phyloP scores from a whole-genome alignment of 2,797 vertebrate genomes.

The Parambassis ranga region DNA sequence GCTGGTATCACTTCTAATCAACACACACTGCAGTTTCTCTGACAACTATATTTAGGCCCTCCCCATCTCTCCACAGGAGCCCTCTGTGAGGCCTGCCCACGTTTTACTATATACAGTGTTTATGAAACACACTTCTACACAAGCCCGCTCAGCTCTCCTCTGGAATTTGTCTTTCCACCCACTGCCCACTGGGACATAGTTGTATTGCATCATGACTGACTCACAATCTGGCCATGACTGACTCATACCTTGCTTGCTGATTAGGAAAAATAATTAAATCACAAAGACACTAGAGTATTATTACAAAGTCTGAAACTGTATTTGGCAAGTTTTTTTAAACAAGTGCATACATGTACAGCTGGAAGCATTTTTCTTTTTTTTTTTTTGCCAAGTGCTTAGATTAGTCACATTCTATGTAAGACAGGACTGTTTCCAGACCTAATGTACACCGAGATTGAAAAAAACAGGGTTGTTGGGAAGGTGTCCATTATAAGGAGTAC shows the following conservation, averaged over 20 bases:
- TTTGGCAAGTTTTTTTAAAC: slow-evolving; percentile 88
- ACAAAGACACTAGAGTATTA: slow-evolving; percentile 87
- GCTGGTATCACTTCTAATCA: background rate
- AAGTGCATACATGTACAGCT: slow-evolving; percentile 97
- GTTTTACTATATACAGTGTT: slow-evolving; percentile 43
- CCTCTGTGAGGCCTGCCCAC: background rate
- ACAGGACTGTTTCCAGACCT: slow-evolving; percentile 87
- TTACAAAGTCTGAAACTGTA: slow-evolving; percentile 96
- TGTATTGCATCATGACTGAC: slow-evolving; percentile 65
- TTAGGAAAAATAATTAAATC: slow-evolving; percentile 33
- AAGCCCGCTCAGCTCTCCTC: background rate
- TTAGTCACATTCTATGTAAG: slow-evolving; percentile 92
- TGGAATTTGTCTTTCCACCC: slow-evolving; percentile 10
- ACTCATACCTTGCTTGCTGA: background rate
- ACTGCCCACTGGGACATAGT: slow-evolving; percentile 29
- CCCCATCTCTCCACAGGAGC: slow-evolving; percentile 9
- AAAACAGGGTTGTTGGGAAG: slow-evolving; percentile 14
- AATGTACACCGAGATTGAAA: slow-evolving; percentile 80
- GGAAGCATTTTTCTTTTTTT: slow-evolving; percentile 85
- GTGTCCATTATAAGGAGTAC: slow-evolving; percentile 18
- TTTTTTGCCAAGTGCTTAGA: slow-evolving; percentile 90
- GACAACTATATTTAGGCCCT: slow-evolving; percentile 34
- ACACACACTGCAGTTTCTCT: background rate
- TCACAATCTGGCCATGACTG: slow-evolving; percentile 39
- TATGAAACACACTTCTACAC: slow-evolving; percentile 28